Base-by-base conservation (phyloP, 2,888 invertebrate species). In the Calliphora vomitoria region DNA sequence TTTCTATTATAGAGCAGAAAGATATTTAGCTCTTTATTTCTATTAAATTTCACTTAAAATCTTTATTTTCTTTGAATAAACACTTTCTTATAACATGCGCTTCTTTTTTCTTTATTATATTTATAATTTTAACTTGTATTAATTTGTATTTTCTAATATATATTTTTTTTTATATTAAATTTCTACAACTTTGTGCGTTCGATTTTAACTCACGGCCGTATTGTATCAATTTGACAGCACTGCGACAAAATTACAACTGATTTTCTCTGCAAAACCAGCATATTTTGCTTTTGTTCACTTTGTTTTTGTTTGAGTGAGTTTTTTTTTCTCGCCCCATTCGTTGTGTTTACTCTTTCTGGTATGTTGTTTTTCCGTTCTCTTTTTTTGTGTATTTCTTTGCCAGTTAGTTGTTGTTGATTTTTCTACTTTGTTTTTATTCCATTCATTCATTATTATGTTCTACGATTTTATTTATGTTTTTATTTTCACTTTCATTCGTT, bases 241-340 rank as follows among this genome's bases (percentile, higher is more conserved):
- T 90, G 89, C 89, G 89, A 90, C 89, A 89, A 90, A 90, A 90
- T 89, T 88, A 89, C 89, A 88, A 90, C 89, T 89, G 84, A 84
- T 66, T 80, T 74, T 71, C 82, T 82, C 85, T 50, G 44, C 74
- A 68, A 66, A 60, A 60, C 10, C 35, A 83, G 38, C 25, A 25
- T 41, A 69, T 58, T 47, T 71, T 75, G 55, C 71, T 75, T 55
- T 69, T 62, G 31, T 68, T 15, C 25, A 47, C 4, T 66, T 79
- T n/a, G 60, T 44, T 69, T 55, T 25, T 44, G 2, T 50, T 83
- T 79, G 83, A 85, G 87, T 87, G 69, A 76, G 64, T 72, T 71
- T 82, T 53, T 58, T 44, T 13, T 60, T 74, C 25, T 74, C 25
- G 20, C 3, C 20, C 3, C 4, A 10, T 58, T n/a, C 20, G 4